These are phyloP conservation scores for Eilema griseolum DNA, from an alignment of 2,888 invertebrate species.

Conservation along the genomic window DNA sequence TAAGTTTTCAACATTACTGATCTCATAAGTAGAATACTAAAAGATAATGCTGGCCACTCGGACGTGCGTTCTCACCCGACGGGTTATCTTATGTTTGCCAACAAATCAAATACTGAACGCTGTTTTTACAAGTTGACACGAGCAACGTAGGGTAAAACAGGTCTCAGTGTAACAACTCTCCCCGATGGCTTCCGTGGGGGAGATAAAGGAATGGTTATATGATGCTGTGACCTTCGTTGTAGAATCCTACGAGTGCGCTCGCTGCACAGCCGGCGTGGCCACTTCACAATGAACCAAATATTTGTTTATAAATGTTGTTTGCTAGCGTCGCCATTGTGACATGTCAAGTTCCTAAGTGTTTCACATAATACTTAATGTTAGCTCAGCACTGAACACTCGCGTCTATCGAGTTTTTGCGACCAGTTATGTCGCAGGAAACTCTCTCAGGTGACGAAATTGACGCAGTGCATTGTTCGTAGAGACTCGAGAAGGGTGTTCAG, in stretches of 20 bases:
- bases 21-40: slow-evolving; percentile 46
- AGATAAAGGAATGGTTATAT: too few relatives aligned
- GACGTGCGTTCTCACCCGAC: background rate
- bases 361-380: background rate
- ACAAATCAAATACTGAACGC: background rate
- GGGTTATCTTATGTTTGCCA: background rate
- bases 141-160: background rate
- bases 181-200: too few relatives aligned
- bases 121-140: background rate
- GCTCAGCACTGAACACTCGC: background rate
- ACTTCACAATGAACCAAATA: slow-evolving; percentile 21
- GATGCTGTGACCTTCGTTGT: too few relatives aligned
- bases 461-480: background rate
- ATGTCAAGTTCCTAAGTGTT: slow-evolving; percentile 4
- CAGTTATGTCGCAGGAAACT: background rate
- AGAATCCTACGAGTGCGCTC: too few relatives aligned
- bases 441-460: background rate
- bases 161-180: background rate
- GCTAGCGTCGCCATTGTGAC: background rate
- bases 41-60: slow-evolving; percentile 21
- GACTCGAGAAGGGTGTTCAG: background rate
- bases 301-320: slow-evolving; percentile 18
- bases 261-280: background rate
- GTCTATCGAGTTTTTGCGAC: background rate
- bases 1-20: slow-evolving; percentile 52